Evolutionary conservation across 2,888 invertebrate species (phyloP), one percentile per base, ranked within the genome.

Genomic region (Julus scanicus): DNA sequence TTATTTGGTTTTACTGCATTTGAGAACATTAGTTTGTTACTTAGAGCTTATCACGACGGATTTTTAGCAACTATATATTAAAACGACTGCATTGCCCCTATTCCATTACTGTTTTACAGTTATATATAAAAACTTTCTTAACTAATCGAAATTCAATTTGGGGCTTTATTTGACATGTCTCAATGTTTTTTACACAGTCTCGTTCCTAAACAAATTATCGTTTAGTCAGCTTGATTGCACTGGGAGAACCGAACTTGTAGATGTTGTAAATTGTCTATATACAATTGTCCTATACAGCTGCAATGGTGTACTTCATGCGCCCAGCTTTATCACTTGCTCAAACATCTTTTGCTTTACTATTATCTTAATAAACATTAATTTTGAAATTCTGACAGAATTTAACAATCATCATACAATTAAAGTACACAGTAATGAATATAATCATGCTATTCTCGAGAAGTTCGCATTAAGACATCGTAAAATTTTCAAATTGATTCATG

Each of bases 141-240:
- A 63, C n/a, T 63, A 8, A 17, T n/a, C 20, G n/a, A 63, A 63
- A 63, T 6, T 63, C 63, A 17, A n/a, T 63, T n/a, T 15, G 63
- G 63, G n/a, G 6, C n/a, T n/a, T n/a, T 15, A n/a, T 3, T 63
- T n/a, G 1, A 63, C 63, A 5, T 15, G 17, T 5, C 5, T n/a
- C 6, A 63, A 17, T n/a, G 1, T 63, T 1, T 63, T 63, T 63
- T 63, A 3, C 63, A 6, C 63, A n/a, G 17, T 63, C n/a, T 17
- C 63, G 63, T n/a, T n/a, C 8, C 6, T 20, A 8, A 17, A 63
- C 1, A n/a, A 4, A 4, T n/a, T 63, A 3, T n/a, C 63, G 5
- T 8, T 63, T 5, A 63, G n/a, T 63, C 63, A 63, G n/a, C 63
- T 63, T 63, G n/a, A 63, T 63, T 63, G 63, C n/a, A 63, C 63